Evolutionary conservation across 2,888 invertebrate species (phyloP).

Genomic region (Cremastobaeus sp.): DNA sequence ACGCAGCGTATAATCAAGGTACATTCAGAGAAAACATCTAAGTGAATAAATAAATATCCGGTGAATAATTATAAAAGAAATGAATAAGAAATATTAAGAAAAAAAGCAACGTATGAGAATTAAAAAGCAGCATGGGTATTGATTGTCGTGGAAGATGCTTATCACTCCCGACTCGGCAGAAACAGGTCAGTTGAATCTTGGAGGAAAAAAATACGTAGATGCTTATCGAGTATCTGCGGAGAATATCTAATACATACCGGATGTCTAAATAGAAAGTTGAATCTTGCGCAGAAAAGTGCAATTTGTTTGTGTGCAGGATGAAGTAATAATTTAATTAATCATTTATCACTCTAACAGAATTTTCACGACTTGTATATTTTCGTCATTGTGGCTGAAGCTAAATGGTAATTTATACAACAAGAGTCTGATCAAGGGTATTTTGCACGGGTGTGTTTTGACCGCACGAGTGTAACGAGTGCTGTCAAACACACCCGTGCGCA

Average conservation of each 20-base stretch:
- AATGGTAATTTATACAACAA: too few relatives aligned
- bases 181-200: slow-evolving; percentile 44
- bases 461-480: too few relatives aligned
- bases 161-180: slow-evolving; percentile 42
- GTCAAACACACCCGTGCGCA: too few relatives aligned
- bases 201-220: slow-evolving; percentile 55
- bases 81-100: too few relatives aligned
- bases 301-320: slow-evolving; percentile 26
- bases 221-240: slow-evolving; percentile 50
- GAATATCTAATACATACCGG: slow-evolving; percentile 58
- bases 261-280: slow-evolving; percentile 56
- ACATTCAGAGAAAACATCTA: neutral
- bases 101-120: slow-evolving; percentile 3
- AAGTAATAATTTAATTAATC: slow-evolving; percentile 37
- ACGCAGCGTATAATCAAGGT: neutral
- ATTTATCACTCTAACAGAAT: slow-evolving; percentile 7
- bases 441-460: too few relatives aligned
- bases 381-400: too few relatives aligned
- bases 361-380: neutral
- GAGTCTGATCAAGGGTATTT: too few relatives aligned
- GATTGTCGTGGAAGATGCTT: slow-evolving; percentile 39
- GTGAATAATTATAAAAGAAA: too few relatives aligned
- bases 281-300: slow-evolving; percentile 36
- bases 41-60: slow-evolving; percentile 1
- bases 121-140: slow-evolving; percentile 16